Base-by-base conservation (phyloP, 1,140 invertebrate species). In the Drosophila nigrodunni region DNA sequence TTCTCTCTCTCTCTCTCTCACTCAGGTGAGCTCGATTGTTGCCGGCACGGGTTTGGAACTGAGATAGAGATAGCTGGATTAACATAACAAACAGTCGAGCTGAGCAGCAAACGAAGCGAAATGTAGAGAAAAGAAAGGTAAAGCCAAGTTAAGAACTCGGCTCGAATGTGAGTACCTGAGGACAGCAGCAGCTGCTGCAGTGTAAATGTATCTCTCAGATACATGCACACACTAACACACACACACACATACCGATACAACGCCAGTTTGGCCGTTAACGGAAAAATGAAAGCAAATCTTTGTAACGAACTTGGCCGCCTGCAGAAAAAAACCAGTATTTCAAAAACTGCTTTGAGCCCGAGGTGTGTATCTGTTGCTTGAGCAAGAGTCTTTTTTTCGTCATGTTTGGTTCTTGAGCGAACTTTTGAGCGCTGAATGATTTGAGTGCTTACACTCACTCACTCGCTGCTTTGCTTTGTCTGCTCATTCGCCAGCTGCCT, bases 241-340 rank as follows among this genome's bases (percentile, higher is more conserved):
- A 44, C 34, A 57, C 34, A 55, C 44, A 68, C 62, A 64, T 46
- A 58, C 54, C 50, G 46, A 66, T 46, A 30, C 25, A 30, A 30
- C 25, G 44, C 43, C 61, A 47, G 59, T 37, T 6, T 21, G 73
- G 50, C 68, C 52, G 69, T 86, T 90, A 90, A 86, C 85, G 76
- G 78, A 79, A 79, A 90, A 90, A 90, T 90, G 86, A 90, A 90
- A 90, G 86, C 82, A 90, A 90, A 90, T 90, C 87, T 90, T 90
- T 86, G 87, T 85, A 61, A 74, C 74, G 68, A 85, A 89, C 73
- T 75, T 74, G 78, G 80, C 82, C 57, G 77, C 66, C 60, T 76
- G 78, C 57, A 67, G 74, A 65, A 44, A 30, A 30, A 80, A 89
- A 90, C 82, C 87, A 79, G 86, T 90, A 90, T 90, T 89, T 90